Percentiles rank a stretch among this genome's conserved stretches.
Conservation (phyloP, 2,113 vertebrate genomes). For the Rhizomys pruinosus region DNA sequence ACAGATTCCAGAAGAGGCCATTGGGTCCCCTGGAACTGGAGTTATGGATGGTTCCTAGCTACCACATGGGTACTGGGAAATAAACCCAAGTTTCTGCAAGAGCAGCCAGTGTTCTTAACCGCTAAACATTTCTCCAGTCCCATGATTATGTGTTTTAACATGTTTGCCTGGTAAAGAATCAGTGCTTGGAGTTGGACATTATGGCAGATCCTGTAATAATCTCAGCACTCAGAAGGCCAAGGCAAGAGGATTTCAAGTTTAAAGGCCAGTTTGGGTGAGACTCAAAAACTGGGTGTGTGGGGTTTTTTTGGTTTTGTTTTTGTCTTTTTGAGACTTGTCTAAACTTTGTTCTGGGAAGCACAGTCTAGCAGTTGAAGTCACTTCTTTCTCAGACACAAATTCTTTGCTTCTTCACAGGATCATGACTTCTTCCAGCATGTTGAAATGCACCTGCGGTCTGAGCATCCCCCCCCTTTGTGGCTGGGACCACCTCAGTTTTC, state of each 20-base stretch:
- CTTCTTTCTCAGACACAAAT: conserved; percentile 2
- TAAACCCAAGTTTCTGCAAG: no score
- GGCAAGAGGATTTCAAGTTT: neutral
- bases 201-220: neutral
- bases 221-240: neutral
- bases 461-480: conserved; percentile 98
- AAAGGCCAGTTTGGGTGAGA: neutral
- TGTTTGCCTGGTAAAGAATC: conserved; percentile 17
- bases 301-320: no score
- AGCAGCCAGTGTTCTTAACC: no score
- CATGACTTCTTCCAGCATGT: conserved; percentile 99
- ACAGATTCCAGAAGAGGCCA: no score
- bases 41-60: no score
- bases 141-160: neutral
- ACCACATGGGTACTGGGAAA: no score
- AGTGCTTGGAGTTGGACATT: neutral
- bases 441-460: conserved; percentile 98
- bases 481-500: conserved; percentile 98
- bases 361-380: neutral
- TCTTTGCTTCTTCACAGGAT: conserved; percentile 87
- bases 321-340: no score
- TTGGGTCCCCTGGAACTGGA: no score
- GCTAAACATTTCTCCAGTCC: neutral
- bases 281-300: neutral
- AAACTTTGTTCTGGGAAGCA: neutral